phyloP scores from a whole-genome alignment of 1,140 invertebrate genomes.

The Atopsyche davidsoni region DNA sequence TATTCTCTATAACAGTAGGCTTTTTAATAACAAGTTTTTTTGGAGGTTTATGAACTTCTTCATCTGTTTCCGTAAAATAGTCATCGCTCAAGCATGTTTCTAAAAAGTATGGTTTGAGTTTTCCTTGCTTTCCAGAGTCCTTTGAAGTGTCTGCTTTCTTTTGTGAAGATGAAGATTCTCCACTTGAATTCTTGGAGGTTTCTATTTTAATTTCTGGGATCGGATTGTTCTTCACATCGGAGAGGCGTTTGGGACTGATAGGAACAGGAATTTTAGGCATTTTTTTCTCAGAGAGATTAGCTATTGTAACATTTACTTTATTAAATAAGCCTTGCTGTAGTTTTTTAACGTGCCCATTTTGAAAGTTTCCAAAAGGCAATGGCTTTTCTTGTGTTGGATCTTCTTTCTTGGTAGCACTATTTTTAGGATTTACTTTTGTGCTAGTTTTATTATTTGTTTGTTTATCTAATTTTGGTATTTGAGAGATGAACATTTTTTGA shows the following conservation, averaged over 20 bases:
- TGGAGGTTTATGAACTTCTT: slow-evolving; percentile 32
- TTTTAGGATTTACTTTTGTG: slow-evolving; percentile 38
- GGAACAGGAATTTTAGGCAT: slow-evolving; percentile 32
- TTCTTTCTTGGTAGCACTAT: slow-evolving; percentile 38
- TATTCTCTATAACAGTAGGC: too few relatives aligned
- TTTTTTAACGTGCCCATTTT: slow-evolving; percentile 49
- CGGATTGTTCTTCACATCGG: slow-evolving; percentile 6
- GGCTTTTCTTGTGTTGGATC: slow-evolving; percentile 40
- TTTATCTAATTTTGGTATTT: slow-evolving; percentile 30
- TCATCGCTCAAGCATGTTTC: slow-evolving; percentile 57
- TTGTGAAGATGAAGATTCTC: background rate
- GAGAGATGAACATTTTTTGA: slow-evolving; percentile 37
- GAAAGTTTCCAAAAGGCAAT: slow-evolving; percentile 41
- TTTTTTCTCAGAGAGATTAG: slow-evolving; percentile 26
- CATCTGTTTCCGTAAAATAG: slow-evolving; percentile 49
- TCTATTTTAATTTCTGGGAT: slow-evolving; percentile 4
- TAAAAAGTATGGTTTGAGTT: slow-evolving; percentile 43
- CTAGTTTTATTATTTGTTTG: slow-evolving; percentile 14
- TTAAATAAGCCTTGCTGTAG: slow-evolving; percentile 50
- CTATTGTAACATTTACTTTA: slow-evolving; percentile 34
- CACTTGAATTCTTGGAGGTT: slow-evolving; percentile 4
- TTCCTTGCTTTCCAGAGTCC: slow-evolving; percentile 31
- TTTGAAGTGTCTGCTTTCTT: slow-evolving; percentile 17
- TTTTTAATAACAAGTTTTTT: slow-evolving; percentile 14
- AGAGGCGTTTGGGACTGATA: slow-evolving; percentile 16